A percentile compares a stretch with the other conserved stretches of the same genome.
Conservation (phyloP, 2,888 invertebrate species). For the Scaeva pyrastri region DNA sequence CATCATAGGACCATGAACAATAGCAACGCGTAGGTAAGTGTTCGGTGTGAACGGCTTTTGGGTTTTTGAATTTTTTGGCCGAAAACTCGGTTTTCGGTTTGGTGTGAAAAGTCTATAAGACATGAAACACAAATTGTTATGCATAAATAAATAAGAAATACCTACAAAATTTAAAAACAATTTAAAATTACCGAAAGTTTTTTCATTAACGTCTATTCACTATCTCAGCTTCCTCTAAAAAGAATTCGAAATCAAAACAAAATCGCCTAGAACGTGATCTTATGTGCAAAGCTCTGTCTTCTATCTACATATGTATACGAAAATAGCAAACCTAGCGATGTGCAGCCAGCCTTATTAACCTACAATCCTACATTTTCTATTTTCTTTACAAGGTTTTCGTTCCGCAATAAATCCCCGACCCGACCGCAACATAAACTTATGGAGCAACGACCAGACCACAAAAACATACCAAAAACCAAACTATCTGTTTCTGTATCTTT, state of each 20-base stretch:
- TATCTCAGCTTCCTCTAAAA: slow-evolving; percentile 22
- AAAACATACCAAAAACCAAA: background rate
- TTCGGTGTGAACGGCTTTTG: too few relatives aligned
- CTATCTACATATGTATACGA: too few relatives aligned
- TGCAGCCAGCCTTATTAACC: background rate
- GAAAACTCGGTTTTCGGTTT: too few relatives aligned
- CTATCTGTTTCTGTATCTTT: background rate
- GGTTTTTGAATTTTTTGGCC: too few relatives aligned
- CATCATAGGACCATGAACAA: too few relatives aligned
- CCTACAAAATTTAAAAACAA: too few relatives aligned
- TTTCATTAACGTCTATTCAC: background rate
- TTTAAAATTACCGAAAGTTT: background rate
- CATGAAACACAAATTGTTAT: too few relatives aligned
- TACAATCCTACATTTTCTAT: background rate
- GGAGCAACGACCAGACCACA: slow-evolving; percentile 39
- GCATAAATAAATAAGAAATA: too few relatives aligned
- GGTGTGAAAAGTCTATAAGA: too few relatives aligned
- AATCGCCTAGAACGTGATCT: too few relatives aligned
- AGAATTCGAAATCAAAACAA: slow-evolving; percentile 59
- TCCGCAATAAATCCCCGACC: slow-evolving; percentile 26
- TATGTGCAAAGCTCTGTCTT: too few relatives aligned
- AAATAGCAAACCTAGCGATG: background rate
- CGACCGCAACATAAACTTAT: slow-evolving; percentile 31
- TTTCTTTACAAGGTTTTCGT: background rate
- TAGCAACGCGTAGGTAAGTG: too few relatives aligned